A percentile compares a stretch with the other conserved stretches of the same genome.
Conservation (phyloP, 2,797 vertebrate species). For the Coccyzus lansbergi region DNA sequence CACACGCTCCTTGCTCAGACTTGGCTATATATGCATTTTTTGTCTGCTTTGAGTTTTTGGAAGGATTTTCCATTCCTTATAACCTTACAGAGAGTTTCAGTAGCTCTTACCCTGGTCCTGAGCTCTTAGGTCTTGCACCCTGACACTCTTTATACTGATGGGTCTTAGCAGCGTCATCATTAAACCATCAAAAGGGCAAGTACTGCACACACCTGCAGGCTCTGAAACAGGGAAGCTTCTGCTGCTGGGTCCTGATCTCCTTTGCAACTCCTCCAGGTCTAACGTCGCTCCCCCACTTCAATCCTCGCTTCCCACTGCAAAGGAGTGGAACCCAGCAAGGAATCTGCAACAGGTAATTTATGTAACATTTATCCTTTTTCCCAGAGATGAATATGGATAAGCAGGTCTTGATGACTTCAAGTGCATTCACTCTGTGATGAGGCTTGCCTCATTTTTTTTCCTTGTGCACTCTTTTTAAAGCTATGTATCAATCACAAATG, state of each 20-base stretch:
- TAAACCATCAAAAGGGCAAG: not conserved
- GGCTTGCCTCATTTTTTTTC: not conserved
- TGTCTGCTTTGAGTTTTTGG: not conserved
- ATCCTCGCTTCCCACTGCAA: accelerated
- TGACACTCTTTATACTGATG: not conserved
- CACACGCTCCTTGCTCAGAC: not conserved
- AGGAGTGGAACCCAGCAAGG: not conserved
- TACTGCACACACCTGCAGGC: not conserved
- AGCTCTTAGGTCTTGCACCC: not conserved
- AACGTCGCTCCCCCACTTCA: not conserved
- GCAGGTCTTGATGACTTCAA: not conserved
- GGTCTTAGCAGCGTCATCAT: not conserved
- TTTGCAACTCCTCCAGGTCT: not conserved
- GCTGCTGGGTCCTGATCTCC: not conserved
- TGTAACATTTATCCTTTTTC: not conserved
- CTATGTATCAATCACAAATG: not conserved
- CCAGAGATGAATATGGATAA: not conserved
- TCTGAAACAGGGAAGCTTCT: not conserved
- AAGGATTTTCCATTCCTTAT: not conserved
- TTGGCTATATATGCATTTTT: not conserved
- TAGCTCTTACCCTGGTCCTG: not conserved
- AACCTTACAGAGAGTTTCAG: not conserved
- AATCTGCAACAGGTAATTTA: not conserved
- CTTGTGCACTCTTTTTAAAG: not conserved
- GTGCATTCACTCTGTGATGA: not conserved